Evolutionary conservation across 2,888 invertebrate genomes (phyloP).

Genomic region (Druceiella hillmani): DNA sequence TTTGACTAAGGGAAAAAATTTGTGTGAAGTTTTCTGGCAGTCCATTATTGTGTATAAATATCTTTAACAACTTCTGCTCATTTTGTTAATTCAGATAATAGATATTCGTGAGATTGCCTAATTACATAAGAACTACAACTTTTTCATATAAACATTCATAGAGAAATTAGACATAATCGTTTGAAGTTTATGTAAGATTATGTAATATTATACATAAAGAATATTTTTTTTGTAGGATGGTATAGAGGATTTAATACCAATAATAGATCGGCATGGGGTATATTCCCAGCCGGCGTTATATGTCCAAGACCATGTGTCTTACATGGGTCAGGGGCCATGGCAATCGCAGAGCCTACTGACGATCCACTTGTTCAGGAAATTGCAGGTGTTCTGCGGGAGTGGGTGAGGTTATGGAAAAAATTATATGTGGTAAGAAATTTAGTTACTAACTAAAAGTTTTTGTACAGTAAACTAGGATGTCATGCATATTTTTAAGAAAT

Average conservation of each 20-base stretch:
- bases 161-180: no score
- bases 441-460: no score
- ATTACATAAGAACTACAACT: no score
- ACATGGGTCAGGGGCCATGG: slow-evolving; percentile 70
- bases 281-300: slow-evolving; percentile 57
- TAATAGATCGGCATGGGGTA: slow-evolving; percentile 48
- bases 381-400: slow-evolving; percentile 86
- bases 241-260: slow-evolving; percentile 81
- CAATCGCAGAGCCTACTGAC: slow-evolving; percentile 81
- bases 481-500: no score
- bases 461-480: no score
- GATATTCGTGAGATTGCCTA: no score
- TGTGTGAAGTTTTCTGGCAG: no score
- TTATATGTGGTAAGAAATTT: slow-evolving; percentile 83
- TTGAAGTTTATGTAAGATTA: neutral
- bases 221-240: slow-evolving; percentile 58
- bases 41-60: no score
- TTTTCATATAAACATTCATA: no score
- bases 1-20: no score
- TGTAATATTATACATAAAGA: neutral
- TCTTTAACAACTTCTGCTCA: no score
- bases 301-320: slow-evolving; percentile 80
- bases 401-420: slow-evolving; percentile 90
- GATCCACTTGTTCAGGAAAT: slow-evolving; percentile 91
- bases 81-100: no score